A percentile compares a stretch with the other conserved stretches of the same genome.
Evolutionary conservation across 2,113 vertebrate species (phyloP).

Genomic region (Rhynchomys soricoides): DNA sequence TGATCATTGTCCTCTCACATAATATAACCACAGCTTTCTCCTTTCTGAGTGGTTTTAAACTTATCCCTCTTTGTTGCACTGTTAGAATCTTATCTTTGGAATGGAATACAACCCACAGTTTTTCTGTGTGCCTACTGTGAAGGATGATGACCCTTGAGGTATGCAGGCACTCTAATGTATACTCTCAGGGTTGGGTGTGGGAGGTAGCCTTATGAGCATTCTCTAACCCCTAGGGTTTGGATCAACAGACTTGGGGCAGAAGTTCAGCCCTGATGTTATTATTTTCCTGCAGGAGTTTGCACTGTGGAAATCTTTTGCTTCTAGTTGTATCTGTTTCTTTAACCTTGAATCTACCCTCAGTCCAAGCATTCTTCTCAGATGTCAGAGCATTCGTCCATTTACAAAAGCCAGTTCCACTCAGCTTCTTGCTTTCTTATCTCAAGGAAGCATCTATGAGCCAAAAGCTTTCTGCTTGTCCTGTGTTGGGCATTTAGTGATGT

Average conservation of each 20-base stretch:
- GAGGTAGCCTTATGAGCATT: constrained; percentile 63
- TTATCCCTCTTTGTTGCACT: constrained; percentile 59
- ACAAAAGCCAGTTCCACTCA: neutral
- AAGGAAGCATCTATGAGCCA: neutral
- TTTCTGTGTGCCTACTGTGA: constrained; percentile 10
- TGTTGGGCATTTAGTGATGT: neutral
- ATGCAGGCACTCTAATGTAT: constrained; percentile 11
- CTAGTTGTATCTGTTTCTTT: constrained; percentile 37
- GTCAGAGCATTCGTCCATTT: neutral
- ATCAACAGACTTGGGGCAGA: constrained; percentile 49
- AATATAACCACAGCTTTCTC: neutral
- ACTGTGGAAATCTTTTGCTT: constrained; percentile 13
- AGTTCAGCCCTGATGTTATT: neutral
- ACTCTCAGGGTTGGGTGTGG: constrained; percentile 66
- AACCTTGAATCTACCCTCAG: neutral
- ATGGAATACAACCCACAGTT: constrained; percentile 38
- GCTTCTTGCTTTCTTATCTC: neutral
- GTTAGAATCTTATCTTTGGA: constrained; percentile 66
- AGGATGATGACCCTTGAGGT: constrained; percentile 68
- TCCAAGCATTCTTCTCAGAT: neutral
- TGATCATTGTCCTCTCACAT: neutral
- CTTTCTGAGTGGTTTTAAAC: constrained; percentile 60
- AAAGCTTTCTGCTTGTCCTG: neutral
- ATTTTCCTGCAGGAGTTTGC: constrained; percentile 31
- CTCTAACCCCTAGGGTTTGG: constrained; percentile 52